Conservation (phyloP, 2,797 vertebrate species). For the Lindbergichthys nudifrons region DNA sequence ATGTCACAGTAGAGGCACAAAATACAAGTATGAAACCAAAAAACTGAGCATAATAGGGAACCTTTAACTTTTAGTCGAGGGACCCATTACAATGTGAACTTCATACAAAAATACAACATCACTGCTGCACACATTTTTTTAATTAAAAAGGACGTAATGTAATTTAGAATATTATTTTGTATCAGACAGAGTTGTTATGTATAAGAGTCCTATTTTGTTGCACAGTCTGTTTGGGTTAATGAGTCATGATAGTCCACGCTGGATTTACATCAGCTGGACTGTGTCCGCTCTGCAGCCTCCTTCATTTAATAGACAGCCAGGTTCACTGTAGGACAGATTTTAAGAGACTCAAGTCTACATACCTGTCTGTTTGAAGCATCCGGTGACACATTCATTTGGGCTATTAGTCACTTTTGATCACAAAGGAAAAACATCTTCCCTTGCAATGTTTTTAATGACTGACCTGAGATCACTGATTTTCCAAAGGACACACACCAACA, state of each 20-base stretch:
- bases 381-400: constrained; percentile 15
- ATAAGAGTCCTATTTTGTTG: constrained; percentile 19
- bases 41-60: too few relatives aligned
- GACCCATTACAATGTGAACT: too few relatives aligned
- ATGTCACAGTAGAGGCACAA: too few relatives aligned
- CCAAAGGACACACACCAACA: constrained; percentile 9
- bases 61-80: too few relatives aligned
- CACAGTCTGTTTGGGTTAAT: constrained; percentile 58
- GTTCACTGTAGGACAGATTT: constrained; percentile 27
- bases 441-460: constrained; percentile 30
- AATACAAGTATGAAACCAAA: too few relatives aligned
- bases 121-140: too few relatives aligned
- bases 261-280: constrained; percentile 40
- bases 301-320: constrained; percentile 25
- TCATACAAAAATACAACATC: too few relatives aligned
- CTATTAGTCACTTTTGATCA: constrained; percentile 39
- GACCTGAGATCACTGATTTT: constrained; percentile 44
- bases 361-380: constrained; percentile 17
- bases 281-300: constrained; percentile 24
- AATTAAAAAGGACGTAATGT: too few relatives aligned
- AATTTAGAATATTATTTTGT: constrained; percentile 6
- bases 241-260: constrained; percentile 61
- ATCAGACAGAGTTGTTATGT: constrained; percentile 20
- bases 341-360: constrained; percentile 9
- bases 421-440: constrained; percentile 11